Conservation (phyloP, 2,113 vertebrate species). For the Miniopterus natalensis region DNA sequence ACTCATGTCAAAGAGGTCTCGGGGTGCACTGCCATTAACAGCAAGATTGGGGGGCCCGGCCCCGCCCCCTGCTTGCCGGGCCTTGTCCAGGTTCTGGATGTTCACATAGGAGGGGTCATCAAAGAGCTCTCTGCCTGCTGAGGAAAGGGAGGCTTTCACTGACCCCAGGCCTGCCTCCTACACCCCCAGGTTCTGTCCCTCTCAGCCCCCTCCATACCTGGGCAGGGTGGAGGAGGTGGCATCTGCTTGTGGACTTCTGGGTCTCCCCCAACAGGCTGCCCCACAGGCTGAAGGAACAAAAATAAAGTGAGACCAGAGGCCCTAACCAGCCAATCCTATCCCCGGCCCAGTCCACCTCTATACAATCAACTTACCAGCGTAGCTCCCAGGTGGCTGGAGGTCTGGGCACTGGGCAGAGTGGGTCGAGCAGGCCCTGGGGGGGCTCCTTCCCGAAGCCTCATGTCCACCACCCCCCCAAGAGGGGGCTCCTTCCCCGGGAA, state of each 20-base stretch:
- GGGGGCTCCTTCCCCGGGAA: conserved; percentile 98
- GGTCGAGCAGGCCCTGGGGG: conserved; percentile 55
- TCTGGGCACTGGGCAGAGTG: conserved; percentile 70
- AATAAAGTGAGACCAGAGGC: background rate
- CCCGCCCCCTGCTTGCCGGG: conserved; percentile 82
- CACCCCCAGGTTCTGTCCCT: background rate
- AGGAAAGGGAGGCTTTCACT: background rate
- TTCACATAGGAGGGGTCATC: conserved; percentile 98
- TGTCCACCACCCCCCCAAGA: conserved; percentile 95
- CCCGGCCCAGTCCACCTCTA: background rate
- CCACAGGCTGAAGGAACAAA: conserved; percentile 83
- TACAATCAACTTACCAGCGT: conserved; percentile 90
- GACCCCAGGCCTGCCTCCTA: background rate
- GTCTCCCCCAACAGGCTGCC: conserved; percentile 83
- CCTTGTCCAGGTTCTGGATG: conserved; percentile 93
- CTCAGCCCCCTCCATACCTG: conserved; percentile 81
- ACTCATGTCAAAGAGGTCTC: conserved; percentile 99
- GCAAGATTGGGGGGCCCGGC: conserved; percentile 65
- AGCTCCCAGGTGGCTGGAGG: conserved; percentile 90
- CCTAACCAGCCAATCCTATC: background rate
- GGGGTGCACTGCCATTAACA: conserved; percentile 93
- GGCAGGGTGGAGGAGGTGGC: conserved; percentile 40
- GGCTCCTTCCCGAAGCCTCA: conserved; percentile 90
- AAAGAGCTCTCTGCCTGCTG: conserved; percentile 89
- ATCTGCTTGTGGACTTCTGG: conserved; percentile 85